Percentiles rank a stretch among this genome's conserved stretches.
phyloP scores from a whole-genome alignment of 2,113 vertebrate species.

The Myotis lucifugus region DNA sequence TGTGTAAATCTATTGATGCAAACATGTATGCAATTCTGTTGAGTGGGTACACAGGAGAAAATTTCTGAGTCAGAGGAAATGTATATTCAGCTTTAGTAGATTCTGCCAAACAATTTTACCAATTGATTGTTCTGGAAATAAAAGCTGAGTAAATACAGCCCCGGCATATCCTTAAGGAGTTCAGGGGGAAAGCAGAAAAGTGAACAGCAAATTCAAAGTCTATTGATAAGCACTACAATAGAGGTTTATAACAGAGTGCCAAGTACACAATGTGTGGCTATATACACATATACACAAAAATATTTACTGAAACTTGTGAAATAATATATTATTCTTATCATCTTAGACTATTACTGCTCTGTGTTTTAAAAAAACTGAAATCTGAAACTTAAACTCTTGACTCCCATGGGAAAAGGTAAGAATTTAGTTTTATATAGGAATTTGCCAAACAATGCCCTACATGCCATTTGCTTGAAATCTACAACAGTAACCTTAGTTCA shows the following conservation, averaged over 20 bases:
- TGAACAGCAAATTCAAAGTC: background rate
- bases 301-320: background rate
- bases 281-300: background rate
- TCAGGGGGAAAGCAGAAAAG: background rate
- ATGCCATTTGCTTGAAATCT: conserved; percentile 37
- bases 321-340: background rate
- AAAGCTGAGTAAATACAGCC: background rate
- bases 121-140: background rate
- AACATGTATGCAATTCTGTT: background rate
- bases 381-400: conserved; percentile 19
- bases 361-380: conserved; percentile 35
- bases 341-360: conserved; percentile 13
- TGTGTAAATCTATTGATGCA: background rate
- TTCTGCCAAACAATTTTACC: background rate
- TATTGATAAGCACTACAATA: background rate
- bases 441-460: conserved; percentile 8
- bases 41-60: background rate
- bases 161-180: background rate
- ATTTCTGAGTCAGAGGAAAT: background rate
- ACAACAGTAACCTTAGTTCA: conserved; percentile 39
- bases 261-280: background rate
- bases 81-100: background rate
- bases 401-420: background rate
- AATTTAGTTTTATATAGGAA: conserved; percentile 53
- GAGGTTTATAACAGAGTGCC: background rate